Conservation (phyloP, 35 echinoderm and acorn worm species). For the Patiria miniata region DNA sequence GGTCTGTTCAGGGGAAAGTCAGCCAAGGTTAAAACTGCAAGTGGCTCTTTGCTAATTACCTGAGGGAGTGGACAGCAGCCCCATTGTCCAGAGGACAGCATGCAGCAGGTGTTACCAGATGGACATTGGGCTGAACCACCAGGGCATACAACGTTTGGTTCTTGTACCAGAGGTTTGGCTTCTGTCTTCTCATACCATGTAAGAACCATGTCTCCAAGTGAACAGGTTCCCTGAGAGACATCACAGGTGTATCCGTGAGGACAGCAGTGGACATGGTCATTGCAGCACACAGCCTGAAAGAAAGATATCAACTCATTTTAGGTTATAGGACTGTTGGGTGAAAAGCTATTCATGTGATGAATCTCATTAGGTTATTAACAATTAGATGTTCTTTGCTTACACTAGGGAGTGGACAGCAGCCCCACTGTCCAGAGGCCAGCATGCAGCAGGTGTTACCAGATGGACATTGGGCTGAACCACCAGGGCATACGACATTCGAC, state of each 20-base stretch:
- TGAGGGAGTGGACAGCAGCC: slow-evolving; percentile 70
- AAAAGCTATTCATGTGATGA: too few relatives aligned
- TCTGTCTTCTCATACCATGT: too few relatives aligned
- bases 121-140: slow-evolving; percentile 31
- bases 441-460: too few relatives aligned
- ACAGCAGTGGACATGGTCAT: slow-evolving; percentile 67
- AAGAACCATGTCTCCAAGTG: slow-evolving; percentile 14
- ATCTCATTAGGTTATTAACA: too few relatives aligned
- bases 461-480: too few relatives aligned
- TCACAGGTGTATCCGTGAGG: slow-evolving; percentile 66
- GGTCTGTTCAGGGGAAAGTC: background rate
- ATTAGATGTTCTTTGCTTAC: too few relatives aligned
- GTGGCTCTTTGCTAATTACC: slow-evolving; percentile 7
- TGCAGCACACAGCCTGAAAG: slow-evolving; percentile 73
- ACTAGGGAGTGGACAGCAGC: too few relatives aligned
- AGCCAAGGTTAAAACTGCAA: too few relatives aligned
- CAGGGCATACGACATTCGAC: too few relatives aligned
- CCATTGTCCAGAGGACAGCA: slow-evolving; percentile 45
- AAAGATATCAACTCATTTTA: background rate
- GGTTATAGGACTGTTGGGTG: too few relatives aligned
- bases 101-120: slow-evolving; percentile 61
- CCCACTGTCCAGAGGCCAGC: too few relatives aligned
- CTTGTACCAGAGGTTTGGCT: too few relatives aligned
- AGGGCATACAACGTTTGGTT: slow-evolving; percentile 22
- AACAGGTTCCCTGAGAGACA: slow-evolving; percentile 46